Evolutionary conservation across 2,888 invertebrate species (phyloP).

Genomic region (Lutraria lutraria): DNA sequence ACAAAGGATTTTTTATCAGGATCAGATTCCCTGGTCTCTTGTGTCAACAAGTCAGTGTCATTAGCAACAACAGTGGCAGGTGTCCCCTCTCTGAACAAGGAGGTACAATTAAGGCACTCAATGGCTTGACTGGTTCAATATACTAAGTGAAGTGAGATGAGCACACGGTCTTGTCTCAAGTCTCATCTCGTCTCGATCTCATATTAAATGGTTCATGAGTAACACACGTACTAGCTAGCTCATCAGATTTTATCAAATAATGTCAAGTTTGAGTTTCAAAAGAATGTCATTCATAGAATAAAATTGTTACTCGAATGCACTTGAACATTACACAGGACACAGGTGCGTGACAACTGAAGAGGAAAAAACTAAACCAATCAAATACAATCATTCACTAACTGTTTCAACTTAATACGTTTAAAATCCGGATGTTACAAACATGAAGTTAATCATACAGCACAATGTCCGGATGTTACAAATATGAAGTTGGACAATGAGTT

Average conservation of each 20-base stretch:
- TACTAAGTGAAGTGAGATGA: background rate
- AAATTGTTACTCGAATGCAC: background rate
- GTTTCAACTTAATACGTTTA: background rate
- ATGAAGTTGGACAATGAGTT: too few species aligned
- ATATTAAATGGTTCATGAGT: too few species aligned
- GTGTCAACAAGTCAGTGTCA: conserved; percentile 17
- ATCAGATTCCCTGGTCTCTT: conserved; percentile 1
- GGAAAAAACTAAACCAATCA: background rate
- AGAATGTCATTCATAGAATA: conserved; percentile 20
- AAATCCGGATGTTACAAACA: background rate
- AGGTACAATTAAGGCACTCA: background rate
- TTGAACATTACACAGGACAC: background rate
- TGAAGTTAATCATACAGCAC: background rate
- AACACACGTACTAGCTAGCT: too few species aligned
- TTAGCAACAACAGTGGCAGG: conserved; percentile 16
- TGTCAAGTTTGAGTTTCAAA: conserved; percentile 2
- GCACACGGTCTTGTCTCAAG: background rate
- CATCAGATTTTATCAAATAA: conserved; percentile 4
- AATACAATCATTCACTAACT: background rate
- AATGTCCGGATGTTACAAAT: too few species aligned
- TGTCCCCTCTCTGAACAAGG: background rate
- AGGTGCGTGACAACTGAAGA: conserved; percentile 1
- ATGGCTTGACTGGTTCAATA: background rate
- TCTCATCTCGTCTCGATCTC: too few species aligned
- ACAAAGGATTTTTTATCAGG: conserved; percentile 11